Percentiles rank a stretch among this genome's conserved stretches.
Evolutionary conservation across 2,113 vertebrate species (phyloP).

Genomic region (Pogona vitticeps): DNA sequence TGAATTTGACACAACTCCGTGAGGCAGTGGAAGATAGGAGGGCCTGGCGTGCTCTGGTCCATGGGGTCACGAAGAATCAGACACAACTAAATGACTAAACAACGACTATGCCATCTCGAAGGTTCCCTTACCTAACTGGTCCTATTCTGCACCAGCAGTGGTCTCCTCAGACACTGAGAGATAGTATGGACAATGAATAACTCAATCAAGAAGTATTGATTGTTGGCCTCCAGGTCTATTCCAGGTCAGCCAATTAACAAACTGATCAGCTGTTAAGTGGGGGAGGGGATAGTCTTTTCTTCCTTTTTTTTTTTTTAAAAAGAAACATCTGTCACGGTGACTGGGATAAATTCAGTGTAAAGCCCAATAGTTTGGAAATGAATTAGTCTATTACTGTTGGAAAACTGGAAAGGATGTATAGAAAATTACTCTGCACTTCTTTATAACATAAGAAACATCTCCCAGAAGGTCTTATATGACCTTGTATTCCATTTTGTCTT

Average conservation of each 20-base stretch:
- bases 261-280: not conserved
- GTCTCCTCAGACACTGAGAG: no score
- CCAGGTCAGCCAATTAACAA: not conserved
- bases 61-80: no score
- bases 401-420: not conserved
- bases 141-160: not conserved
- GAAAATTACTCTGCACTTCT: not conserved
- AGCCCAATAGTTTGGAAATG: not conserved
- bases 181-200: not conserved
- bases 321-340: not conserved
- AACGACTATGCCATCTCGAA: no score
- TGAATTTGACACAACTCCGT: no score
- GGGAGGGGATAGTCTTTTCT: no score
- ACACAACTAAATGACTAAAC: no score
- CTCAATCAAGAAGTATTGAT: not conserved
- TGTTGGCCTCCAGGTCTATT: not conserved
- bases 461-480: no score
- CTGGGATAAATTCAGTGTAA: not conserved
- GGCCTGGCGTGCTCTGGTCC: no score
- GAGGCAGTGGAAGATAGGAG: no score
- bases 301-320: no score
- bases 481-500: not conserved
- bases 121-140: not conserved
- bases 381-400: not conserved
- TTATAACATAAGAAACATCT: not conserved